Base-by-base conservation (phyloP, 2,113 vertebrate genomes). In the Epinephelus moara region DNA sequence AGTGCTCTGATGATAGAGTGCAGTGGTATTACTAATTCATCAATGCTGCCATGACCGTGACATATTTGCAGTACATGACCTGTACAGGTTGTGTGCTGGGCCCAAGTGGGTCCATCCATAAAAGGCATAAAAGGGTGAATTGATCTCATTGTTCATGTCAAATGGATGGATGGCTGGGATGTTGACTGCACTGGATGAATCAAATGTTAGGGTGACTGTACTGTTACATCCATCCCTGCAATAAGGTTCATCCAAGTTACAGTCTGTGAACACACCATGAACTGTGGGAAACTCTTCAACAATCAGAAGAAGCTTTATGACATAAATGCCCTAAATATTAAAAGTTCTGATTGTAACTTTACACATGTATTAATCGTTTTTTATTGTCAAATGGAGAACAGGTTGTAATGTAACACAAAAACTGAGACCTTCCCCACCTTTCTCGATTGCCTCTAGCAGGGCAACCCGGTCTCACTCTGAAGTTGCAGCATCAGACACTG, bases 21-120 rank as follows among this genome's bases (percentile, higher is more conserved):
- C 56, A 61, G 37, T 15, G 61, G 21, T 21, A 59, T 7, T 86
- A 37, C 64, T 82, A 74, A 84, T 91, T 78, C 23, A 59, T 86
- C 78, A 86, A 8, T 9, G 4, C 25, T 56, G 61, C 49, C 59
- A 50, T 82, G 59, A 70, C 69, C 49, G 1, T 68, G 57, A 86
- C 76, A 78, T 71, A 56, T 85, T 87, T 84, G 73, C 76, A 70
- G 47, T 70, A 69, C 23, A 37, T 55, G 77, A 40, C 60, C 71
- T 76, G 64, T 66, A 60, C 73, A 75, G 49, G 69, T 64, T 53
- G 70, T 59, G 62, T 60, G 61, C 63, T 74, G 57, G 60, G 61
- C 37, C 21, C 62, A 37, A 23, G 30, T 66, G 67, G 30, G 19
- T n/a, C 47, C 66, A 45, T 81, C 75, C 61, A 82, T 82, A 71